These are phyloP conservation scores for Sylvia atricapilla DNA, from an alignment of 2,113 vertebrate species.

Conservation along the genomic window DNA sequence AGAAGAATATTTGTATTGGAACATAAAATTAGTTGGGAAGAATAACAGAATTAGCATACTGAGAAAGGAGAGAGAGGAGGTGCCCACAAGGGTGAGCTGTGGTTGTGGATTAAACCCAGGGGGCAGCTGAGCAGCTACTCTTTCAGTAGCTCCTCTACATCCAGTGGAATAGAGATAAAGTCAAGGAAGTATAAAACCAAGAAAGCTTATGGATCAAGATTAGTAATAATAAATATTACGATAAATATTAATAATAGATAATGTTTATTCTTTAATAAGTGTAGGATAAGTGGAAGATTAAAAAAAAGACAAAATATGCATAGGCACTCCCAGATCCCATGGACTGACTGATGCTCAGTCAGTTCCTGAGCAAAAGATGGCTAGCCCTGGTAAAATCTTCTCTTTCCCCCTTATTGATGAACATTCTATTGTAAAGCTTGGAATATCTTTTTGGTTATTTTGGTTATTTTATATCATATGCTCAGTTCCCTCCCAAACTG, in stretches of 20 bases:
- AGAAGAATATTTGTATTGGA: background rate
- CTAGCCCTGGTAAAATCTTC: background rate
- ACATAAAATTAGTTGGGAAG: background rate
- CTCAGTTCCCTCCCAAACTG: background rate
- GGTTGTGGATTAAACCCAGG: rapidly evolving
- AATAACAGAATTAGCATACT: background rate
- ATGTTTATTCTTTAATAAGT: background rate
- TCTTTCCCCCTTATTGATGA: background rate
- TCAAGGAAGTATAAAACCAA: background rate
- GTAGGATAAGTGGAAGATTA: background rate
- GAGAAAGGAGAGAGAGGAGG: background rate
- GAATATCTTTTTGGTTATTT: background rate
- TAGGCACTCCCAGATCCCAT: background rate
- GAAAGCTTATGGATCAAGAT: background rate
- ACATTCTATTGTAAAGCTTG: background rate
- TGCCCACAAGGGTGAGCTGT: rapidly evolving
- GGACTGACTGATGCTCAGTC: rapidly evolving
- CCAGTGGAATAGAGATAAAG: background rate
- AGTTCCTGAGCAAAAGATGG: background rate
- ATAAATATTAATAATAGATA: background rate
- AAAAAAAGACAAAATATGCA: background rate
- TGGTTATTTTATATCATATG: background rate
- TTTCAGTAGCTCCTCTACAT: too few species aligned
- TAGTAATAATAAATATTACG: background rate
- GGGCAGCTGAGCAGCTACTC: background rate